Percentiles rank a stretch among this genome's conserved stretches.
These are phyloP conservation scores for Atopsyche davidsoni DNA, from an alignment of 1,140 invertebrate species.

Conservation along the genomic window DNA sequence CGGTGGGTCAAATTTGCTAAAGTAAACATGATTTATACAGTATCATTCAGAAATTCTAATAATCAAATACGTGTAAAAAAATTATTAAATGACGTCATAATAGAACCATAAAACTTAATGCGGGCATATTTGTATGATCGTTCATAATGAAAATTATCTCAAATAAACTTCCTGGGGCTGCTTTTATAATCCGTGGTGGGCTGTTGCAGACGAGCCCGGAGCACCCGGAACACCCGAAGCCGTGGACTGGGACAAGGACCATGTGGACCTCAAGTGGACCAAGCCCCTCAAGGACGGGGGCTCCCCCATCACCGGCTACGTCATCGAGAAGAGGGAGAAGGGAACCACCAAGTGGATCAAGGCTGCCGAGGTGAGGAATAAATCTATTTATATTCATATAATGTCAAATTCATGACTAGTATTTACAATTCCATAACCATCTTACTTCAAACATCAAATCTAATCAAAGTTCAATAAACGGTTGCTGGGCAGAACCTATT, in stretches of 20 bases:
- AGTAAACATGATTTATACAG: not conserved
- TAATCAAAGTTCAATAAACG: too few relatives aligned
- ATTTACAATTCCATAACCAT: not conserved
- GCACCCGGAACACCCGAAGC: constrained; percentile 83
- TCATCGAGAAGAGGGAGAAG: constrained; percentile 91
- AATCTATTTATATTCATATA: too few relatives aligned
- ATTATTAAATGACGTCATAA: too few relatives aligned
- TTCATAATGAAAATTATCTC: too few relatives aligned
- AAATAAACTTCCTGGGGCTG: too few relatives aligned
- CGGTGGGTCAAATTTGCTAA: constrained; percentile 47
- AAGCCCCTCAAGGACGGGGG: constrained; percentile 85
- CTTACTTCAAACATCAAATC: too few relatives aligned
- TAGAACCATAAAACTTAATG: too few relatives aligned
- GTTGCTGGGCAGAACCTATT: too few relatives aligned
- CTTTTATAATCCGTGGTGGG: too few relatives aligned
- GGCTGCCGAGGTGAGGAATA: constrained; percentile 60
- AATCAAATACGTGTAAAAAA: constrained; percentile 5
- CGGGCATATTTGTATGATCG: too few relatives aligned
- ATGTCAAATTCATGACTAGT: not conserved
- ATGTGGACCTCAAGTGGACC: constrained; percentile 87
- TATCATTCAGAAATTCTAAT: too few relatives aligned
- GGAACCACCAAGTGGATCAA: constrained; percentile 82
- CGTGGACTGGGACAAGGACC: constrained; percentile 92
- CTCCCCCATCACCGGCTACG: constrained; percentile 86
- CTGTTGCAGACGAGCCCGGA: constrained; percentile 79